Base-by-base conservation (phyloP, 2,113 vertebrate genomes). In the Gadus chalcogrammus region DNA sequence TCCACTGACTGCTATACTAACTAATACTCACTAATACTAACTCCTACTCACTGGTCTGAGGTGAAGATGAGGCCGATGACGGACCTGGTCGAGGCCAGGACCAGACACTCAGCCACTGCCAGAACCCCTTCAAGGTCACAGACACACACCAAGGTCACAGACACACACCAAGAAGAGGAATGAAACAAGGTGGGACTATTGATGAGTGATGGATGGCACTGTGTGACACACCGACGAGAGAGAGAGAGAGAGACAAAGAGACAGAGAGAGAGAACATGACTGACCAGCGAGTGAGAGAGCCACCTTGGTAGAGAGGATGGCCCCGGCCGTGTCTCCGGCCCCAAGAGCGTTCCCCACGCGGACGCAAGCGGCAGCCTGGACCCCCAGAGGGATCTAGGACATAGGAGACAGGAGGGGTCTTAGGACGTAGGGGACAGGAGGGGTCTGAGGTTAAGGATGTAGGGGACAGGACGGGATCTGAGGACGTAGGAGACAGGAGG, bases 311-410 rank as follows among this genome's bases (percentile, higher is more conserved):
- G 93, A 92, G 11, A 87, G 81, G 38, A 86, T 84, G 3, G 94
- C 95, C 77, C 93, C 89, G 15, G 84, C 67, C 0, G 82, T 90
- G 70, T 94, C 81, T 60, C 94, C 95, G 0, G 91, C 93, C 12
- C 95, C 95, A 2, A 97, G 82, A 8, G 94, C 94, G 0, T 94
- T 95, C 62, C 95, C 96, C 70, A 97, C 94, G 24, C 90, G 85
- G 76, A 95, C 90, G 6, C 91, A 95, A 0, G 81, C 91, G 1
- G 92, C 94, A 70, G 91, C 93, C 0, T 95, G 92, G 74, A 96
- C 72, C 42, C 93, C 93, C 55, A 94, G 68, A 17, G 95, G 92
- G 56, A 96, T 90, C 96, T 24, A 24, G 24, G 24, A 24, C 2
- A 4, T 11, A 42, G 38, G 38, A 11, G 38, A 42, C 38, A 42